Conservation (phyloP, 2,888 invertebrate genomes). For the Muscina levida region DNA sequence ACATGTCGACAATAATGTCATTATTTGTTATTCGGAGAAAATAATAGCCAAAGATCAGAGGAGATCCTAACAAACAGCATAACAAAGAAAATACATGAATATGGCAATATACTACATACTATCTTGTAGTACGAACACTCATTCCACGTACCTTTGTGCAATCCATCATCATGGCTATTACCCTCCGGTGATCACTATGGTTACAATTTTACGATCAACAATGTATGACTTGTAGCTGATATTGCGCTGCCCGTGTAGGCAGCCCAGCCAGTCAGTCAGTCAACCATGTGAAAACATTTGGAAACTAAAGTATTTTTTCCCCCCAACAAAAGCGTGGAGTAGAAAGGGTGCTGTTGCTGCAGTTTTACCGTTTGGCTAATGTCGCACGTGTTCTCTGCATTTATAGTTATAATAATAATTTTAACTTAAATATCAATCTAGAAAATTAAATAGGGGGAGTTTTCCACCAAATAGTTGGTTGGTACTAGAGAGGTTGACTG, state of each 20-base stretch:
- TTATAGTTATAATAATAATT: conserved; percentile 20
- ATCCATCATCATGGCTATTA: conserved; percentile 34
- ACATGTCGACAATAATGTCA: background rate
- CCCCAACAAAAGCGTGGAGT: background rate
- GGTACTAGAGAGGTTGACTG: no score
- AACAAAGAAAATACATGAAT: background rate
- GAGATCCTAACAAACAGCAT: background rate
- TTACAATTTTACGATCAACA: conserved; percentile 58
- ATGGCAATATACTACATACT: background rate
- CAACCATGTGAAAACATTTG: conserved; percentile 63
- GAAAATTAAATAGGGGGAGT: conserved; percentile 26
- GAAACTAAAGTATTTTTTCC: conserved; percentile 30
- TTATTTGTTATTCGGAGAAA: conserved; percentile 21
- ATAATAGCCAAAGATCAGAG: conserved; percentile 4
- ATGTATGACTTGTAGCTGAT: background rate
- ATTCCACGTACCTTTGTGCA: conserved; percentile 23
- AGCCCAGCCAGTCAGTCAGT: conserved; percentile 16
- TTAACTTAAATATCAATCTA: conserved; percentile 33
- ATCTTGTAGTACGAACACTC: background rate
- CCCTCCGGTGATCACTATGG: conserved; percentile 49
- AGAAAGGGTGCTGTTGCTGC: background rate
- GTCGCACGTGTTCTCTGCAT: conserved; percentile 62
- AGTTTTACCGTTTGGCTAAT: conserved; percentile 40
- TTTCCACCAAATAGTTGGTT: conserved; percentile 11
- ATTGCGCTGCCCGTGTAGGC: conserved; percentile 43